phyloP scores from a whole-genome alignment of 2,797 vertebrate species.

The Rhinichthys osculus region DNA sequence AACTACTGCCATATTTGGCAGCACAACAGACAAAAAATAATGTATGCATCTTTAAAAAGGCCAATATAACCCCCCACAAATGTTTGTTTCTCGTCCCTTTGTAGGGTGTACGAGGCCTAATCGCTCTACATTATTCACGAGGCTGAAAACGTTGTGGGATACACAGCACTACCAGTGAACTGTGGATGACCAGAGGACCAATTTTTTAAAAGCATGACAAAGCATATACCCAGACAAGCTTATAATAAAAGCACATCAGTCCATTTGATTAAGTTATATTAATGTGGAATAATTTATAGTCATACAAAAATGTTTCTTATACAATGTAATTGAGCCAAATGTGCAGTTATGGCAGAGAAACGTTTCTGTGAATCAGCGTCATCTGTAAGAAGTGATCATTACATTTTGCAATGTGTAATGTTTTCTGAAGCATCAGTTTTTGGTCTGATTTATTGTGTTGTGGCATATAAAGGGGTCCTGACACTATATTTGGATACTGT shows the following conservation, averaged over 20 bases:
- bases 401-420: constrained; percentile 43
- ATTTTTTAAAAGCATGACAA: constrained; percentile 51
- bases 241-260: constrained; percentile 67
- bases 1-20: background rate
- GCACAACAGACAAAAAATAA: background rate
- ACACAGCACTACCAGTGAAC: constrained; percentile 53
- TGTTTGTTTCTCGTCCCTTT: constrained; percentile 36
- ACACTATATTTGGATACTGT: constrained; percentile 56
- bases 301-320: constrained; percentile 39
- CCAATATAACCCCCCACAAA: background rate
- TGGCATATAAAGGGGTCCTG: constrained; percentile 58
- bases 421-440: constrained; percentile 55
- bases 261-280: constrained; percentile 65
- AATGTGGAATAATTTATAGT: constrained; percentile 57
- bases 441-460: constrained; percentile 56
- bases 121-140: constrained; percentile 22
- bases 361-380: constrained; percentile 40
- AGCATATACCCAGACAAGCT: constrained; percentile 65
- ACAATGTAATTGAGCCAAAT: constrained; percentile 47
- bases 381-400: constrained; percentile 42
- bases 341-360: constrained; percentile 48
- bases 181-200: constrained; percentile 55
- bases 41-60: background rate
- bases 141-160: constrained; percentile 49
- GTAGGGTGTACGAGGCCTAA: constrained; percentile 84